Evolutionary conservation across 2,797 vertebrate genomes (phyloP), one percentile per base, ranked within the genome.

Genomic region (Anas acuta): DNA sequence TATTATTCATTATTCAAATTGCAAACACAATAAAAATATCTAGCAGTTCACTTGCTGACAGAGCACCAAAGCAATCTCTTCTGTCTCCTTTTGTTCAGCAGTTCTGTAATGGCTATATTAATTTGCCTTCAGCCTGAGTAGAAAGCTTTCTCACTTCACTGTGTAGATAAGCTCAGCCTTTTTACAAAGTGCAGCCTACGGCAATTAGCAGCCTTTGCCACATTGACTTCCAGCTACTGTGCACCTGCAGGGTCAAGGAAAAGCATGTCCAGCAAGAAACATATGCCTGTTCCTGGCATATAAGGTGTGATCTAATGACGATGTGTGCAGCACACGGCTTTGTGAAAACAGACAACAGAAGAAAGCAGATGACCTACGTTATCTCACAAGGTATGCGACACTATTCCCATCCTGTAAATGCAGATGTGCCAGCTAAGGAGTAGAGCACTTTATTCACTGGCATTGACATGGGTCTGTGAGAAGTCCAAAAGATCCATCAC

Each of bases 271-370:
- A 61, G 75, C 43, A 67, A 77, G 45, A 1, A 17, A 1, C 58
- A 33, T 8, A 1, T 14, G 14, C 20, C 60, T 4, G 26, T 3
- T 62, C 49, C 69, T 83, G 66, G 66, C 54, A 3, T 3, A 51
- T 51, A 51, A 51, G 23, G 23, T 51, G 23, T 51, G 23, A 51
- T 25, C 49, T 51, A 3, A 43, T 2, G 57, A 11, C 16, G 53
- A 9, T 0, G 0, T 0, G 47, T 12, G 39, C 28, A 18, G n/a
- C 1, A 0, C 1, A 0, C 1, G 30, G 58, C 9, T 78, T 39
- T 4, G 1, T 6, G 53, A 28, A 80, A 57, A 15, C 16, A 11
- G 23, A 41, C 15, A 58, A 15, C 6, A 1, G n/a, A 47, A 58
- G 35, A 49, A 45, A 45, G 33, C 6, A 2, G 1, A 67, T 26